Conservation (phyloP, 2,797 vertebrate species). For the Hipposideros larvatus region DNA sequence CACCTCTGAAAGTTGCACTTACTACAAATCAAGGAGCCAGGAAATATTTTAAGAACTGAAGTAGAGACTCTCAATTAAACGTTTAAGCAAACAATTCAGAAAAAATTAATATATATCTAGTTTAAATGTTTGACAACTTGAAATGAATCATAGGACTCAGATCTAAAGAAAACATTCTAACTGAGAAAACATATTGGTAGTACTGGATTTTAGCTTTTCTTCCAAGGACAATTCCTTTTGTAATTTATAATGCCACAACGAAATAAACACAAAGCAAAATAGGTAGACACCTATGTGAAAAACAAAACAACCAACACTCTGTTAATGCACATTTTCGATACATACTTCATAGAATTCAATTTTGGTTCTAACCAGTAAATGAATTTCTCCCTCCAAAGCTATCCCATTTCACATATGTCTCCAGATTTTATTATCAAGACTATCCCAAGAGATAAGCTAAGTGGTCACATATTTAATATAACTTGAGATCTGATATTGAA, state of each 20-base stretch:
- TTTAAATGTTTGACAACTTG: conserved; percentile 21
- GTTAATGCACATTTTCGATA: conserved; percentile 27
- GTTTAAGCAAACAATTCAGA: neutral
- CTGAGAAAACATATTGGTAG: neutral
- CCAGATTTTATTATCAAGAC: conserved; percentile 59
- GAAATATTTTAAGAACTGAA: conserved; percentile 34
- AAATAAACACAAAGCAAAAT: neutral
- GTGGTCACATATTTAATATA: conserved; percentile 65
- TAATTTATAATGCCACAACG: neutral
- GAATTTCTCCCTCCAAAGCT: conserved; percentile 41
- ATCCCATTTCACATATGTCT: conserved; percentile 64
- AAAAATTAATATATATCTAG: neutral
- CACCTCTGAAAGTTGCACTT: conserved; percentile 23
- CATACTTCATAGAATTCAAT: conserved; percentile 6
- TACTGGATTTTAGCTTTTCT: neutral
- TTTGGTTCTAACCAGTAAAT: neutral
- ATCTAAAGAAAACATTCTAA: neutral
- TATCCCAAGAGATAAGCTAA: conserved; percentile 62
- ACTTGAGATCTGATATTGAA: conserved; percentile 68
- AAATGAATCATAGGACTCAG: neutral
- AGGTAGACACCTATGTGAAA: neutral
- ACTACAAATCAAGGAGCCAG: neutral
- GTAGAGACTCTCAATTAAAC: neutral
- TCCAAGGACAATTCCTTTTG: neutral
- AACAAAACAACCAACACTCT: neutral